phyloP scores from a whole-genome alignment of 2,888 invertebrate genomes.

The Epiblema foenella region DNA sequence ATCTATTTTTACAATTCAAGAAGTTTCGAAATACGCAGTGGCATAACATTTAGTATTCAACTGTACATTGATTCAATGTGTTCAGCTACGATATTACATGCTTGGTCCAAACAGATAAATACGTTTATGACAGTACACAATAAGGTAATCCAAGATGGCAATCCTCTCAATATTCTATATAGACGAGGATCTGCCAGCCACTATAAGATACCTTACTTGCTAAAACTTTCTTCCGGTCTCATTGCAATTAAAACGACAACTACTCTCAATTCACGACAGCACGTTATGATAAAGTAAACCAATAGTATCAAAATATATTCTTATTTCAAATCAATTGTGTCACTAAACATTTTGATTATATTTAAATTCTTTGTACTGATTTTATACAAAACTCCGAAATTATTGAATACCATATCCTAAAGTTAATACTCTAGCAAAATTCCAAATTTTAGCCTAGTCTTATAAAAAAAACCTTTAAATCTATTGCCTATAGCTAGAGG shows the following conservation, averaged over 20 bases:
- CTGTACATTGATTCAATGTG: conserved; percentile 53
- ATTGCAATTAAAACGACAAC: conserved; percentile 48
- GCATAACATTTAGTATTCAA: conserved; percentile 58
- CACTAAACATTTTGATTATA: conserved; percentile 50
- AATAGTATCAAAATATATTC: conserved; percentile 78
- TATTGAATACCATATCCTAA: conserved; percentile 52
- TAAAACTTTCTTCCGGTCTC: conserved; percentile 16
- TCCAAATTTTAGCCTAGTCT: conserved; percentile 70
- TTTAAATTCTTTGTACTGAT: conserved; percentile 80
- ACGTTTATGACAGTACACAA: conserved; percentile 13
- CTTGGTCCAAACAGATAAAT: conserved; percentile 66
- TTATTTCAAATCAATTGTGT: conserved; percentile 65
- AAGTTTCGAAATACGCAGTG: conserved; percentile 61
- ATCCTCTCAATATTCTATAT: neutral
- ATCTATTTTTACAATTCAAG: conserved; percentile 56
- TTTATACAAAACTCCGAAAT: conserved; percentile 74
- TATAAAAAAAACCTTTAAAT: conserved; percentile 63
- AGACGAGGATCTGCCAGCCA: conserved; percentile 9
- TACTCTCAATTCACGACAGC: conserved; percentile 49
- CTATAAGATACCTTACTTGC: conserved; percentile 13
- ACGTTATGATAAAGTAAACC: conserved; percentile 65
- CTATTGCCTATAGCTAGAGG: conserved; percentile 66
- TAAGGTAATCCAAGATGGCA: neutral
- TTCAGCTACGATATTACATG: conserved; percentile 49
- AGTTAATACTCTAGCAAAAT: conserved; percentile 59